phyloP scores from a whole-genome alignment of 2,888 invertebrate species.

The Nasonovia ribisnigri region DNA sequence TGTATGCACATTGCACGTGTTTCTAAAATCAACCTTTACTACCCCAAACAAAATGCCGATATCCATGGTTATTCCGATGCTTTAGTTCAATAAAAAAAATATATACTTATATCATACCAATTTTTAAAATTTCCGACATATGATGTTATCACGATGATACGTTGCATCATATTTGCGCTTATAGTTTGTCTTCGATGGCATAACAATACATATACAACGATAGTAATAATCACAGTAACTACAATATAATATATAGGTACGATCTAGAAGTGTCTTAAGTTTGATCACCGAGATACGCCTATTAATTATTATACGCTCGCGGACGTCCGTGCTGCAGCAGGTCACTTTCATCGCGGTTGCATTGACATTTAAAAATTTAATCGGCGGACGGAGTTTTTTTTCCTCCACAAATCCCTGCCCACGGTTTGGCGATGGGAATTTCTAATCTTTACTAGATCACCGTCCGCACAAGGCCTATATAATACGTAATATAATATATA shows the following conservation, averaged over 20 bases:
- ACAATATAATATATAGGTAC: not conserved
- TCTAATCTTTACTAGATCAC: slow-evolving; percentile 10
- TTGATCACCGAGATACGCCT: not conserved
- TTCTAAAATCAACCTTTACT: too few relatives aligned
- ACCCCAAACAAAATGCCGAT: too few relatives aligned
- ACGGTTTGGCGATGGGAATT: not conserved
- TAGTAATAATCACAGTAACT: too few relatives aligned
- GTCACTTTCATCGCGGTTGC: not conserved
- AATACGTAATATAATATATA: not conserved
- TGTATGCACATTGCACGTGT: too few relatives aligned
- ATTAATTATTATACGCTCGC: not conserved
- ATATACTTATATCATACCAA: too few relatives aligned
- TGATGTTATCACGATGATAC: not conserved
- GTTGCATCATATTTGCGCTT: too few relatives aligned
- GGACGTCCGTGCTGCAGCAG: not conserved
- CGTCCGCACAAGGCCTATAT: not conserved
- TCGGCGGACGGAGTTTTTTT: not conserved
- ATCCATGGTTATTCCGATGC: too few relatives aligned
- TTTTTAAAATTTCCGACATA: too few relatives aligned
- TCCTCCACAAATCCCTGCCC: not conserved
- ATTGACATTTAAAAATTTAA: not conserved
- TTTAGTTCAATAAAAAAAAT: too few relatives aligned
- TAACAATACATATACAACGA: too few relatives aligned
- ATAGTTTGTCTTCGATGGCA: not conserved
- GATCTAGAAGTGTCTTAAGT: not conserved